Percentiles rank a stretch among this genome's conserved stretches.
These are phyloP conservation scores for Tachystola acroxantha DNA, from an alignment of 2,888 invertebrate species.

Conservation along the genomic window DNA sequence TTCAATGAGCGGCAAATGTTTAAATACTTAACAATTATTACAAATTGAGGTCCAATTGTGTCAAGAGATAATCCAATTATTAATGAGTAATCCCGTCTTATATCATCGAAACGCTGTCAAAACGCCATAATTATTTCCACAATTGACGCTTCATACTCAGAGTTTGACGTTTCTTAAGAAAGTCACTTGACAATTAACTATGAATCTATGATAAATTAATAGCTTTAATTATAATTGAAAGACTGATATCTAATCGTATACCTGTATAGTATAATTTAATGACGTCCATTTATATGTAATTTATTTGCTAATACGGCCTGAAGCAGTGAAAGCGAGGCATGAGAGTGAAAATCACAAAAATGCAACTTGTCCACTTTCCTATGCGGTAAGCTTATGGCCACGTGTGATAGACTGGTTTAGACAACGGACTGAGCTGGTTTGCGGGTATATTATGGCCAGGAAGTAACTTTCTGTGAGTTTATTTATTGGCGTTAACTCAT, in stretches of 20 bases:
- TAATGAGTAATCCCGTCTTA: too few species aligned
- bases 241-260: not conserved
- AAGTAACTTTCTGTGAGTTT: conserved; percentile 14
- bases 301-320: conserved; percentile 1
- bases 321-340: conserved; percentile 47
- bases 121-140: too few species aligned
- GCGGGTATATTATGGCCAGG: conserved; percentile 8
- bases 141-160: too few species aligned
- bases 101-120: too few species aligned
- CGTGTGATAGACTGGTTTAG: conserved; percentile 45
- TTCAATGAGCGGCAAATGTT: too few species aligned
- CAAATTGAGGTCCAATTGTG: too few species aligned
- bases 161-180: too few species aligned
- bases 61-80: too few species aligned
- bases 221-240: not conserved
- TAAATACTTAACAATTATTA: too few species aligned
- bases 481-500: conserved; percentile 2
- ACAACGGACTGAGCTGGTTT: conserved; percentile 23
- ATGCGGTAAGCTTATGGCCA: conserved; percentile 34
- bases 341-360: conserved; percentile 58
- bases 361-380: conserved; percentile 57
- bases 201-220: too few species aligned
- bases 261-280: not conserved
- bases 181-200: too few species aligned
- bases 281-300: not conserved